These are phyloP conservation scores for Lates calcarifer DNA, from an alignment of 2,113 vertebrate genomes.

Conservation along the genomic window DNA sequence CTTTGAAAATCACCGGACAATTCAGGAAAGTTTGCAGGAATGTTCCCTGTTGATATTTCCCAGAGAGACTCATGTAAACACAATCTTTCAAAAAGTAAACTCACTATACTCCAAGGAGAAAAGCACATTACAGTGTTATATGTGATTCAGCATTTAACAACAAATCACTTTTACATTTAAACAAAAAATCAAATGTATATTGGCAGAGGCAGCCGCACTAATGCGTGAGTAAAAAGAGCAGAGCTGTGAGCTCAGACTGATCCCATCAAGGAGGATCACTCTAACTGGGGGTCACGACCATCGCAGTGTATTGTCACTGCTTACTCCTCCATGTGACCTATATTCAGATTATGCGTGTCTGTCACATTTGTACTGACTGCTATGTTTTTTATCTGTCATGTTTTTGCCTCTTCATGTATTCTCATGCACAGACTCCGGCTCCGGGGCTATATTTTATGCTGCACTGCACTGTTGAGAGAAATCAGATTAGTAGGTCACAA, in stretches of 20 bases:
- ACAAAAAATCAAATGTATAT: not conserved
- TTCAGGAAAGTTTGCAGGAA: not conserved
- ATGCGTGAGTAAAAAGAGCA: constrained; percentile 29
- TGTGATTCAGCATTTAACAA: too few relatives aligned
- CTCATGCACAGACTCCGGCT: constrained; percentile 24
- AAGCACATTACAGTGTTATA: not conserved
- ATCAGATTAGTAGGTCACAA: constrained; percentile 79
- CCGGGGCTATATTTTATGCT: constrained; percentile 52
- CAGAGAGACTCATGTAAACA: not conserved
- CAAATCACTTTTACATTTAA: not conserved
- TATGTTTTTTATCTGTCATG: not conserved
- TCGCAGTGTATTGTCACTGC: not conserved
- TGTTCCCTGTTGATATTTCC: constrained; percentile 18
- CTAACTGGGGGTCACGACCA: constrained; percentile 39
- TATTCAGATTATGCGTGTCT: constrained; percentile 7
- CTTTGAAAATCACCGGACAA: not conserved
- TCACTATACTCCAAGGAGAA: not conserved
- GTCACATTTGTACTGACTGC: not conserved
- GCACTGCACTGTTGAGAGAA: constrained; percentile 53
- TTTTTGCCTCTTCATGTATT: constrained; percentile 13
- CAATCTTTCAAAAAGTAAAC: not conserved
- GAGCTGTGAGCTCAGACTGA: constrained; percentile 56
- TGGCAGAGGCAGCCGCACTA: too few relatives aligned
- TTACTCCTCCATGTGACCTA: constrained; percentile 16
- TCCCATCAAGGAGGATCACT: constrained; percentile 71